These are phyloP conservation scores for Aphelenchoides besseyi DNA, from an alignment of 1,140 invertebrate species.

Conservation along the genomic window DNA sequence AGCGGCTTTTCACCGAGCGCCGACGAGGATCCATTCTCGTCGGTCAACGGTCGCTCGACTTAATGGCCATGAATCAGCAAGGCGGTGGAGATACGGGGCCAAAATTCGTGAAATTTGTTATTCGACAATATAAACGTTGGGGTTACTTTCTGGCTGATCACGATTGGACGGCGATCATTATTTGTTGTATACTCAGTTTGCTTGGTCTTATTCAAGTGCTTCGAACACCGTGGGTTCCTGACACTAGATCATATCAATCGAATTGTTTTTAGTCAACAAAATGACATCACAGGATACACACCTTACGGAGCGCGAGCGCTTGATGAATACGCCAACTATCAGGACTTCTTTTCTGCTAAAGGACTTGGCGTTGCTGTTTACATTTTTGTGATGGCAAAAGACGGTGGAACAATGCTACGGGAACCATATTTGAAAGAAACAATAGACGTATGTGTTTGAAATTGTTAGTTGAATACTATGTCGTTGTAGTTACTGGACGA, in stretches of 20 bases:
- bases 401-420: slow-evolving; percentile 57
- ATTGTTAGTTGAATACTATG: slow-evolving; percentile 9
- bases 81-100: slow-evolving; percentile 43
- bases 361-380: slow-evolving; percentile 54
- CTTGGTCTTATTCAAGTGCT: slow-evolving; percentile 52
- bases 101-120: slow-evolving; percentile 55
- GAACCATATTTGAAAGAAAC: slow-evolving; percentile 52
- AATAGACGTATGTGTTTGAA: slow-evolving; percentile 35
- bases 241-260: background rate
- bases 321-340: slow-evolving; percentile 48
- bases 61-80: slow-evolving; percentile 41
- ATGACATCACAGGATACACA: slow-evolving; percentile 60
- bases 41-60: slow-evolving; percentile 48
- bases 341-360: slow-evolving; percentile 54
- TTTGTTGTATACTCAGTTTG: slow-evolving; percentile 57
- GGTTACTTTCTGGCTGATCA: slow-evolving; percentile 57
- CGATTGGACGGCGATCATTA: slow-evolving; percentile 56
- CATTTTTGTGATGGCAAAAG: slow-evolving; percentile 53
- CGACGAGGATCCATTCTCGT: slow-evolving; percentile 46
- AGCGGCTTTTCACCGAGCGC: slow-evolving; percentile 35
- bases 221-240: slow-evolving; percentile 42
- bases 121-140: slow-evolving; percentile 50
- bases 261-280: slow-evolving; percentile 51
- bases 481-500: slow-evolving; percentile 51
- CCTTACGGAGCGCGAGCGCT: slow-evolving; percentile 59